These are phyloP conservation scores for Bombus pascuorum DNA, from an alignment of 1,140 invertebrate species.

Conservation along the genomic window DNA sequence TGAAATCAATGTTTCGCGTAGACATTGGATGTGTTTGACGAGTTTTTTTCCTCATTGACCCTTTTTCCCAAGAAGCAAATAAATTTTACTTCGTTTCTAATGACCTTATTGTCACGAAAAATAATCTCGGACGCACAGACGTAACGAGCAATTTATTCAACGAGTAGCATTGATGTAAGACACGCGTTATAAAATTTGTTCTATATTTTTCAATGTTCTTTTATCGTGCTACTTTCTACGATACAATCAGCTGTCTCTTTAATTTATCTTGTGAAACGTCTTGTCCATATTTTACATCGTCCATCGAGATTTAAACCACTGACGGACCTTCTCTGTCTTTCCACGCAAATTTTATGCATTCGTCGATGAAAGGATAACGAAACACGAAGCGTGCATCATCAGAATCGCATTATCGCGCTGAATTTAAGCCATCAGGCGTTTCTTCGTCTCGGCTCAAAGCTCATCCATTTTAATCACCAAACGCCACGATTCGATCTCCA, in stretches of 20 bases:
- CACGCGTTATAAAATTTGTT: no score
- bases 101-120: background rate
- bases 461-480: slow-evolving; percentile 50
- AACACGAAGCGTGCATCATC: background rate
- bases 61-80: background rate
- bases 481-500: background rate
- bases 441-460: background rate
- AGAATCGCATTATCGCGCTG: background rate
- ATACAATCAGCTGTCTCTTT: no score
- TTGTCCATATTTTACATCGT: background rate
- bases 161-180: background rate
- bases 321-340: background rate
- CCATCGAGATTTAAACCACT: background rate
- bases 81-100: background rate
- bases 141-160: background rate
- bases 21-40: background rate
- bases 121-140: background rate
- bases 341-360: background rate
- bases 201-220: no score
- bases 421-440: background rate
- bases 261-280: no score
- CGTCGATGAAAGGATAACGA: background rate
- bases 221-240: no score
- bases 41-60: background rate
- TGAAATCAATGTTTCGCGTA: slow-evolving; percentile 12